phyloP scores from a whole-genome alignment of 2,888 invertebrate genomes.

The Eupithecia centaureata region DNA sequence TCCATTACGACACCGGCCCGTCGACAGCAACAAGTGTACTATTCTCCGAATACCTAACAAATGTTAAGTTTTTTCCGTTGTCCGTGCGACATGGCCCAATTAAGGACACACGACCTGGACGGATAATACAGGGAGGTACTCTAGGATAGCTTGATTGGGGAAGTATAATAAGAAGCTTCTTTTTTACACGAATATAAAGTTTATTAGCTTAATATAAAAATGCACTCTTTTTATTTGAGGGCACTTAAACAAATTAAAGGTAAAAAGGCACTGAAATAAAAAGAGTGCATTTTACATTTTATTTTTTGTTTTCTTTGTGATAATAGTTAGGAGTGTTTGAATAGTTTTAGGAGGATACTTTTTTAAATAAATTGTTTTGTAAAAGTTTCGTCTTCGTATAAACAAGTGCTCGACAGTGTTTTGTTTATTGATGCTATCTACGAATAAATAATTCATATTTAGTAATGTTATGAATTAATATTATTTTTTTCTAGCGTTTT shows the following conservation, averaged over 20 bases:
- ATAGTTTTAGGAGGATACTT: neutral
- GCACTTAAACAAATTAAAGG: too few species aligned
- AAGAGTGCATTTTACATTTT: neutral
- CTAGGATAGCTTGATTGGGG: neutral
- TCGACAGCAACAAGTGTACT: constrained; percentile 74
- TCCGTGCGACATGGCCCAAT: constrained; percentile 79
- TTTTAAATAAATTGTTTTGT: neutral
- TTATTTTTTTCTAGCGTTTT: too few species aligned
- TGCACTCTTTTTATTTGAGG: too few species aligned
- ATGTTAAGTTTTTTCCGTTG: constrained; percentile 78
- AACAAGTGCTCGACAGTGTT: neutral
- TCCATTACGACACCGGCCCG: constrained; percentile 47
- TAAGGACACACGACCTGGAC: constrained; percentile 64
- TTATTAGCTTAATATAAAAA: too few species aligned
- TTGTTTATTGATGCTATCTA: too few species aligned
- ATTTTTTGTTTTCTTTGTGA: neutral
- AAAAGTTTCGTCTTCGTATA: neutral
- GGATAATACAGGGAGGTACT: constrained; percentile 22
- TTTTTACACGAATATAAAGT: neutral
- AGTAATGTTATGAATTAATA: too few species aligned
- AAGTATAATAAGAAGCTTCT: neutral
- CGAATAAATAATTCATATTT: too few species aligned
- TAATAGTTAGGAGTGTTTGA: neutral
- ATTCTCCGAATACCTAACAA: constrained; percentile 83
- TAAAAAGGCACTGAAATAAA: neutral